Base-by-base conservation (phyloP, 2,888 invertebrate genomes). In the Synergus gifuensis region DNA sequence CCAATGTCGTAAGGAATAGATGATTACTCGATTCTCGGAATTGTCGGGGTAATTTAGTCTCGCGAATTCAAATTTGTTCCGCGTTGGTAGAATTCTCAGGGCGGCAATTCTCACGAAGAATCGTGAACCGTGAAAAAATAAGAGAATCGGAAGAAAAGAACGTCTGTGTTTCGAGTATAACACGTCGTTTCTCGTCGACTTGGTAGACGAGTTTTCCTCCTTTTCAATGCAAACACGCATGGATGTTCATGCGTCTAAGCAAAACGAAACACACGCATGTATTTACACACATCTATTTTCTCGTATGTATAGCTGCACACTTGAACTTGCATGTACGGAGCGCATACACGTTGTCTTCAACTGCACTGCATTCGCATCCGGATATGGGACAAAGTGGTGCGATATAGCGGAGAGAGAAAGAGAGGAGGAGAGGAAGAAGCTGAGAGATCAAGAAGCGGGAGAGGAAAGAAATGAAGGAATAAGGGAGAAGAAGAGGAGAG, bases 351-450 rank as follows among this genome's bases (percentile, higher is more conserved):
- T 77, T 62, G 18, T 62, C 58, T 76, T 49, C 14, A 2, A 22
- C 44, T 67, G 49, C 69, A 54, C 16, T 36, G 49, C 49, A 36
- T 46, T 69, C 69, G 16, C 49, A 73, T 73, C 73, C 73, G 73
- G 73, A 73, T 73, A 54, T 73, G 73, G 73, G 73, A 62, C 76
- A 46, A 76, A 76, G 62, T 63, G 76, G 62, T 62, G 58, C 62
- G 62, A 62, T 84, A 83, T 81, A 81, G 81, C 83, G 85, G 81
- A 81, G 81, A 81, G 79, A 85, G 77, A 81, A 82, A 81, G 81
- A 36, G 63, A 78, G 58, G 54, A 79, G 78, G 73, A 82, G 81
- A 81, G 49, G 60, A 76, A 78, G 80, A 69, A n/a, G 78, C 67
- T 73, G 64, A 76, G 79, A 76, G 46, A 73, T 64, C 64, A 76